Evolutionary conservation across 2,797 vertebrate genomes (phyloP).

Genomic region (Coendou prehensilis): DNA sequence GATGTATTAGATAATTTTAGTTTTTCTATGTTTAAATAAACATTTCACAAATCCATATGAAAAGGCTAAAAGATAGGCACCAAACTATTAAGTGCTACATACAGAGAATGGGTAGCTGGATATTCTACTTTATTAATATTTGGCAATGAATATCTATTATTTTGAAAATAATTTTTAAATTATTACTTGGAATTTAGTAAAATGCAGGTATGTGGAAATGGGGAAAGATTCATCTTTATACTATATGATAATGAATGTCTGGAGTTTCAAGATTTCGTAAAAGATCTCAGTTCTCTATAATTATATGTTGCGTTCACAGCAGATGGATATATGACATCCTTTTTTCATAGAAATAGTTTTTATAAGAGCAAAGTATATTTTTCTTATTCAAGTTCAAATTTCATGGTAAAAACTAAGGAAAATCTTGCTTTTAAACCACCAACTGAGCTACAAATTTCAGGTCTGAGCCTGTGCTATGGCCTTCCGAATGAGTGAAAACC

Average conservation of each 20-base stretch:
- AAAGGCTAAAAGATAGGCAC: neutral
- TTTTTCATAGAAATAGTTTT: conserved; percentile 11
- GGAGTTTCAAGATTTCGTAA: neutral
- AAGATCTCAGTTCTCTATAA: neutral
- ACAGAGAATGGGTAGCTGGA: neutral
- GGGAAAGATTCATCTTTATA: neutral
- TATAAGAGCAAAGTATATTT: neutral
- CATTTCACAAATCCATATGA: neutral
- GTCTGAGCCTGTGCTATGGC: neutral
- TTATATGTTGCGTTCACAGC: neutral
- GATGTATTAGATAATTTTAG: neutral
- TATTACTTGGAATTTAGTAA: conserved; percentile 39
- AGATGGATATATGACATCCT: neutral
- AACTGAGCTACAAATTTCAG: neutral
- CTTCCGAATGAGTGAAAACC: neutral
- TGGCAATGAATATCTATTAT: neutral
- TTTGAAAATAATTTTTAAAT: conserved; percentile 27
- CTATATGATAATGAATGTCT: neutral
- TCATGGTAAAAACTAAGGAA: neutral
- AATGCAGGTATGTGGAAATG: neutral
- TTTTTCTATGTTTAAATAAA: conserved; percentile 27
- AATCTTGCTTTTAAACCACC: conserved; percentile 30
- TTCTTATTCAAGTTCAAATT: conserved; percentile 1
- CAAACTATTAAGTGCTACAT: neutral
- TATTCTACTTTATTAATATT: conserved; percentile 23